phyloP scores from a whole-genome alignment of 2,113 vertebrate species.

The Phyllostomus hastatus region DNA sequence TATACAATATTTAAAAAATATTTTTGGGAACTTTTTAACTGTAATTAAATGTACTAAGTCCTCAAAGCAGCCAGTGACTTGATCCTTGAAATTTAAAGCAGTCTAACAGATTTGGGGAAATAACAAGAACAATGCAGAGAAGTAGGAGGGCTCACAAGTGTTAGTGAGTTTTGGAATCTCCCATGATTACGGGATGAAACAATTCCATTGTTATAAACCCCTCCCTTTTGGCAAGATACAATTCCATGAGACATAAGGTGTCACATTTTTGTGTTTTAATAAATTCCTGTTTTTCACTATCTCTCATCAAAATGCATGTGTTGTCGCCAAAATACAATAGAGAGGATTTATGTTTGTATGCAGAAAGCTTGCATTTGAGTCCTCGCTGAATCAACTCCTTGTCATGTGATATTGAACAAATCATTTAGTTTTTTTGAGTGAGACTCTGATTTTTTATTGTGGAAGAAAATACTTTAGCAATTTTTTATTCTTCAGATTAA shows the following conservation, averaged over 20 bases:
- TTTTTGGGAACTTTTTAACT: neutral
- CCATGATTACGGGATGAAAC: neutral
- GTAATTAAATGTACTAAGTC: neutral
- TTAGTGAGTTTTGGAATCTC: neutral
- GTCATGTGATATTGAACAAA: neutral
- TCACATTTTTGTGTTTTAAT: neutral
- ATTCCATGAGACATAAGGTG: neutral
- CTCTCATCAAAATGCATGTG: neutral
- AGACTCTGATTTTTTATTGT: neutral
- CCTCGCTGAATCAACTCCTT: neutral
- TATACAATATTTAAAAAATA: neutral
- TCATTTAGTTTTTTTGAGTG: neutral
- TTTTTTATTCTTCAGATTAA: too few species aligned
- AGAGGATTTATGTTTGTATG: neutral
- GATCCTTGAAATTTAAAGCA: neutral
- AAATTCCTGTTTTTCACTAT: neutral
- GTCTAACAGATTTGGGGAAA: neutral
- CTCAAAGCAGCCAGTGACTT: neutral
- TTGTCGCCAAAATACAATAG: neutral
- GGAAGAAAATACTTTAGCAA: too few species aligned
- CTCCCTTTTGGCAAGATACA: neutral
- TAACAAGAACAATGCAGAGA: neutral
- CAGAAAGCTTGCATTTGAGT: neutral
- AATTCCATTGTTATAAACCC: neutral
- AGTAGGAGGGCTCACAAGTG: neutral